Percentiles rank a stretch among this genome's conserved stretches.
Evolutionary conservation across 2,797 vertebrate genomes (phyloP).

Genomic region (Oreochromis mossambicus): DNA sequence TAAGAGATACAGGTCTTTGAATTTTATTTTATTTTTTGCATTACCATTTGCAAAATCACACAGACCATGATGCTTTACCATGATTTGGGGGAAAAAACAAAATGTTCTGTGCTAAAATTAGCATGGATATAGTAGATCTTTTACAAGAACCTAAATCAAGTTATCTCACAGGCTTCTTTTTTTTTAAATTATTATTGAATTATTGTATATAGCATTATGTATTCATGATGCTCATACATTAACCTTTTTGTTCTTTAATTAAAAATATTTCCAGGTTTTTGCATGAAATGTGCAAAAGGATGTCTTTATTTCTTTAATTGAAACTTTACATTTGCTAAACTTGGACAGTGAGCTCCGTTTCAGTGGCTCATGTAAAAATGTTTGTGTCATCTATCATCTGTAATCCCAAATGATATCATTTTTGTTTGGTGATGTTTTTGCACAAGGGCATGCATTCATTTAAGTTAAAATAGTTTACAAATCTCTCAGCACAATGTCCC

Average conservation of each 20-base stretch:
- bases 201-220: neutral
- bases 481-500: neutral
- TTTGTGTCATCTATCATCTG: neutral
- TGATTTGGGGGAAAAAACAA: neutral
- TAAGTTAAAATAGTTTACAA: neutral
- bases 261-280: neutral
- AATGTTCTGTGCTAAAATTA: neutral
- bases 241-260: neutral
- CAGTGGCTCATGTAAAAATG: neutral
- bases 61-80: neutral
- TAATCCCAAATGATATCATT: neutral
- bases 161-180: neutral
- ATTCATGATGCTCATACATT: neutral
- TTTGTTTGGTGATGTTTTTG: neutral
- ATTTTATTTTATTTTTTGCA: fast-evolving
- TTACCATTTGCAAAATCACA: neutral
- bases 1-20: neutral
- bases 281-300: neutral
- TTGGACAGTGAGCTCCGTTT: neutral
- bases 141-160: neutral
- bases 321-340: neutral
- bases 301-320: neutral
- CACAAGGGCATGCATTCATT: neutral
- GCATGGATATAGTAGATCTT: neutral
- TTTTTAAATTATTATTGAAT: neutral